These are phyloP conservation scores for Macrobrachium rosenbergii DNA, from an alignment of 1,140 invertebrate species.

Conservation along the genomic window DNA sequence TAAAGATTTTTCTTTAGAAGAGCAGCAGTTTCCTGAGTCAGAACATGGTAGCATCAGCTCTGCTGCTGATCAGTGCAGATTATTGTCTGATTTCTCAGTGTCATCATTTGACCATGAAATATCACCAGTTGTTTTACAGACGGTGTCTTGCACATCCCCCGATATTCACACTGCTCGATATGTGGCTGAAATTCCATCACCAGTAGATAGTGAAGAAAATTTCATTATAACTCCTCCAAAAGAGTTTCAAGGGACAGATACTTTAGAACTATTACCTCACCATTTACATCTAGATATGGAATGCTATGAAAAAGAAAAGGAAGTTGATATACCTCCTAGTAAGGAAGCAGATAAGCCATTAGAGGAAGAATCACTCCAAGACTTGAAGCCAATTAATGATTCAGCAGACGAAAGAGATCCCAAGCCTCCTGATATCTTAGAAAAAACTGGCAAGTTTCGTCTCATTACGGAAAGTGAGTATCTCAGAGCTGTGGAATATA, in stretches of 20 bases:
- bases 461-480: constrained; percentile 49
- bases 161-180: neutral
- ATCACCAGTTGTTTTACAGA: neutral
- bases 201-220: neutral
- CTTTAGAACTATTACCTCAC: too few relatives aligned
- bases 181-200: too few relatives aligned
- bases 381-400: too few relatives aligned
- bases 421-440: neutral
- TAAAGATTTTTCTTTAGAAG: constrained; percentile 40
- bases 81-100: neutral
- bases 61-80: constrained; percentile 13
- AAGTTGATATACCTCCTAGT: too few relatives aligned
- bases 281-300: too few relatives aligned
- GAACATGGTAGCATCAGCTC: constrained; percentile 21
- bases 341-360: too few relatives aligned
- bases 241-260: constrained; percentile 13
- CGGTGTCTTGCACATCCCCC: neutral
- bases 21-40: constrained; percentile 31
- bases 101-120: too few relatives aligned
- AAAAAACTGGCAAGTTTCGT: constrained; percentile 3
- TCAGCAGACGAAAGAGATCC: neutral
- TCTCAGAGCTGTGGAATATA: neutral
- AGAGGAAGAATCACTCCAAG: too few relatives aligned
- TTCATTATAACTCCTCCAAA: constrained; percentile 40
- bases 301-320: too few relatives aligned